Base-by-base conservation (phyloP, 2,888 invertebrate genomes). In the Erannis defoliaria region DNA sequence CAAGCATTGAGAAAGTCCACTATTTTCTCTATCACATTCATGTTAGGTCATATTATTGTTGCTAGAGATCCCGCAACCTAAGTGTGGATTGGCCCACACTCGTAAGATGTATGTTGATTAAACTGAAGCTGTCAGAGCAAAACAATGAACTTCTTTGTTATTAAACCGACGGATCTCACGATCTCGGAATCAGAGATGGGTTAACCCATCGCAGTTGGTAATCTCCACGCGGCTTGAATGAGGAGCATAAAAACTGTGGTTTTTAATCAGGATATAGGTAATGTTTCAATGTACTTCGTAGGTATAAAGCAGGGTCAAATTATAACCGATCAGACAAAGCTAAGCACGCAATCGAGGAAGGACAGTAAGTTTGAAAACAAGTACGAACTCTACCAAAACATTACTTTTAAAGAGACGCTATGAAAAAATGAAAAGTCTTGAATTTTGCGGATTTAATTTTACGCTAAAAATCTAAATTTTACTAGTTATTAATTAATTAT, bases 181-280 rank as follows among this genome's bases (percentile, higher is more conserved):
- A 43, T 50, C 16, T 50, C 18, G 31, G 12, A 12, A 18, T n/a
- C 42, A 42, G 38, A 40, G 42, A 42, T 42, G 21, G 42, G 29
- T 29, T 16, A 45, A 16, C 45, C 45, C 45, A 14, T 26, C 16
- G 23, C 5, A 21, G 19, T 18, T 12, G 19, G 33, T 33, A n/a
- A 14, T 35, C 14, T 35, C 12, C 40, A 43, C 14, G 23, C n/a
- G 14, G 10, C 6, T 1, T 31, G 31, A n/a, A 48, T 35, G 35
- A 6, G 12, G 35, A 26, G 6, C 14, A 40, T 26, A 61, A 60
- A 55, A 61, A 55, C 50, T 38, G 45, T 43, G 54, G 51, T 49
- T 62, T 57, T 57, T 49, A 57, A 63, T 55, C 37, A 35, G 49
- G 55, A 63, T 58, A 23, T 50, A 35, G 53, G 19, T 35, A 51